These are phyloP conservation scores for Homarus americanus DNA, from an alignment of 1,140 invertebrate genomes.

Conservation along the genomic window DNA sequence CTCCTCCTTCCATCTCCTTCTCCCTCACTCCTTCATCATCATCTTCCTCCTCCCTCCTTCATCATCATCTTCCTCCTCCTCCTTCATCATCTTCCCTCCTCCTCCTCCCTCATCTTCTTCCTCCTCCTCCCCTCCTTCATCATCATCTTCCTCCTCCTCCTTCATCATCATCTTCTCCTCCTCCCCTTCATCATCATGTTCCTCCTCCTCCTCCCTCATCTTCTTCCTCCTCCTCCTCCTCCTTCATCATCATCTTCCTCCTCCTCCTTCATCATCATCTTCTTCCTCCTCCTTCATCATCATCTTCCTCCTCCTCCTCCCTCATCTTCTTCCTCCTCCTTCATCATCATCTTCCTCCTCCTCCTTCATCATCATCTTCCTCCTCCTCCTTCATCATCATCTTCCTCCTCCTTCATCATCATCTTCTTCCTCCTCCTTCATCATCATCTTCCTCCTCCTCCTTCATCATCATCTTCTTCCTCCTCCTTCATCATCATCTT, in stretches of 20 bases:
- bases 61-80: background rate
- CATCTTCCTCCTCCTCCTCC: background rate
- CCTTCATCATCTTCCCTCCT: background rate
- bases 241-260: background rate
- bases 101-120: too few species aligned
- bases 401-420: background rate
- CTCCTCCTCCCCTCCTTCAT: background rate
- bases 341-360: background rate
- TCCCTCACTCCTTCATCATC: background rate
- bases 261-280: background rate
- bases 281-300: background rate
- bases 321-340: too few species aligned
- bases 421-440: background rate
- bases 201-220: too few species aligned
- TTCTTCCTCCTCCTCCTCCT: slow-evolving; percentile 5
- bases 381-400: background rate
- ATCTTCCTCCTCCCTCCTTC: background rate
- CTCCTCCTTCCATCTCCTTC: background rate
- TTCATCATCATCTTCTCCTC: background rate
- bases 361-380: background rate
- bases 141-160: background rate
- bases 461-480: background rate
- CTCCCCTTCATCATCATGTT: too few species aligned
- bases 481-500: too few species aligned
- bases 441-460: background rate